A percentile compares a stretch with the other conserved stretches of the same genome.
Evolutionary conservation across 2,113 vertebrate species (phyloP).

Genomic region (Paradisaea rubra): DNA sequence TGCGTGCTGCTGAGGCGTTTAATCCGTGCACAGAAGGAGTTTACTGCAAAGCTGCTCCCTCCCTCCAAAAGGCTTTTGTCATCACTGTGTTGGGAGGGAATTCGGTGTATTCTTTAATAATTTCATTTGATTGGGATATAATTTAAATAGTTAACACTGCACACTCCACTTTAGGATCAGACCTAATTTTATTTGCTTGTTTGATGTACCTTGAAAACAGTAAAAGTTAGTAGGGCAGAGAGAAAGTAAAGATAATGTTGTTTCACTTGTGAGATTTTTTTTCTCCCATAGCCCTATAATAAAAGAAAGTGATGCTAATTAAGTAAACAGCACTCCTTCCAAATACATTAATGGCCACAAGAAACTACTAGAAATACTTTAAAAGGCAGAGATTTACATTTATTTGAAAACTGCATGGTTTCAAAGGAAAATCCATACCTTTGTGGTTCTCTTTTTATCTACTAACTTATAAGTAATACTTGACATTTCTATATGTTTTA

Average conservation of each 20-base stretch:
- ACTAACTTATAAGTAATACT: neutral
- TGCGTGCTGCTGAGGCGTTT: constrained; percentile 58
- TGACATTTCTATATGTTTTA: neutral
- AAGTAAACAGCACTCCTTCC: constrained; percentile 14
- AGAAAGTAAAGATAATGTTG: constrained; percentile 1
- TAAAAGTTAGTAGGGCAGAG: neutral
- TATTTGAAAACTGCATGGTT: neutral
- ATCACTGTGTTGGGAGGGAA: neutral
- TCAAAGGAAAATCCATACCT: neutral
- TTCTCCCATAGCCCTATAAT: neutral
- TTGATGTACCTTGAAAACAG: constrained; percentile 31
- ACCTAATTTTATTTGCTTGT: constrained; percentile 30
- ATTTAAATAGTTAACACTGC: constrained; percentile 40
- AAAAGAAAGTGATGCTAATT: constrained; percentile 3
- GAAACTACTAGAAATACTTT: neutral
- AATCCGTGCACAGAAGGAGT: constrained; percentile 58
- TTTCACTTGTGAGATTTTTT: constrained; percentile 7
- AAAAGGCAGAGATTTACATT: neutral
- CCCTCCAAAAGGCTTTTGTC: constrained; percentile 14
- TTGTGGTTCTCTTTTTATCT: neutral
- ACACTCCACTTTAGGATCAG: neutral
- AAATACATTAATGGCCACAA: constrained; percentile 9
- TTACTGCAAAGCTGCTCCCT: constrained; percentile 46
- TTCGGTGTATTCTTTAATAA: constrained; percentile 14
- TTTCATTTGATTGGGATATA: constrained; percentile 41